Base-by-base conservation (phyloP, 2,888 invertebrate species). In the Drosophila prolongata region DNA sequence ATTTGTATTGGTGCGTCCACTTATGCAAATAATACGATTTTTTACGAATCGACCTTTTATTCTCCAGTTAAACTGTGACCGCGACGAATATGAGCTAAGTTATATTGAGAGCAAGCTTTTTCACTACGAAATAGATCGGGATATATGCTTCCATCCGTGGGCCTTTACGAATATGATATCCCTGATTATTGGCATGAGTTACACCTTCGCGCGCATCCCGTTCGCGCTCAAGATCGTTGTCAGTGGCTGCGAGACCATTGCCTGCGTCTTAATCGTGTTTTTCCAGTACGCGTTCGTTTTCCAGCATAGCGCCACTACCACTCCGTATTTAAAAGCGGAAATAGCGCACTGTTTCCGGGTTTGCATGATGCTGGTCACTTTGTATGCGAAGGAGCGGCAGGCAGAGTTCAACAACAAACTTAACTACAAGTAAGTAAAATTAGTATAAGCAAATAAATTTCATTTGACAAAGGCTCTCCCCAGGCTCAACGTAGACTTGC, bases 331-430 rank as follows among this genome's bases (percentile, higher is more conserved):
- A 60, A 93, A 94, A 71, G 93, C 96, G 0, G 93, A 95, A 87
- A 89, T 95, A 24, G 94, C 96, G 0, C 97, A 97, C 86, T 94
- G 96, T 2, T 92, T 97, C 57, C 95, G 95, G 49, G 93, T 97
- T 1, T 89, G 95, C 0, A 95, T 96, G 68, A 94, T 97, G 43
- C 95, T 96, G 3, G 90, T 96, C 11, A 95, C 96, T 0, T 93
- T 98, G 19, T 96, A 97, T 90, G 94, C 97, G 77, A 95, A 97
- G 78, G 97, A 98, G 91, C 94, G 98, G 87, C 97, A 97, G 91
- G 95, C 96, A 16, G 98, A 98, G 90, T 97, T 96, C 81, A 95
- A 98, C 87, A 96, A 96, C 77, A 94, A 98, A 84, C 93, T 98
- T 70, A 98, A 98, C 91, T 97, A 95, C 83, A 93, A 95, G 79